A percentile compares a stretch with the other conserved stretches of the same genome.
Conservation (phyloP, 2,797 vertebrate species). For the Paratrypauchen microcephalus region DNA sequence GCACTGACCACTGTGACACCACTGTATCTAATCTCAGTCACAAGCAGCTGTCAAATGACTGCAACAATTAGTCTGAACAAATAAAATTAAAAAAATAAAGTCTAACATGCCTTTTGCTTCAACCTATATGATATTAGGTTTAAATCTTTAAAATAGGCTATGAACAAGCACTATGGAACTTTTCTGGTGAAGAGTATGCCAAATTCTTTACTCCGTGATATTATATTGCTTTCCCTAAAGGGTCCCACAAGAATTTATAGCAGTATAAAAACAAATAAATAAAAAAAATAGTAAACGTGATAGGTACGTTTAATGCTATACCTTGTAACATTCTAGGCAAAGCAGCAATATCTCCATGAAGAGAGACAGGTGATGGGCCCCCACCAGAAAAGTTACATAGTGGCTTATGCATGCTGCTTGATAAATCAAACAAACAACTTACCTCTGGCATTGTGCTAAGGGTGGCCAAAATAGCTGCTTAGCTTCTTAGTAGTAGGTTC, state of each 20-base stretch:
- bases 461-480: neutral
- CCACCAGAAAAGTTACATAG: neutral
- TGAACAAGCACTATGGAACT: neutral
- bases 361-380: neutral
- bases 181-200: neutral
- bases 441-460: neutral
- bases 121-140: neutral
- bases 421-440: neutral
- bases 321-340: neutral
- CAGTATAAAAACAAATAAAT: too few species aligned
- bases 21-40: slow-evolving; percentile 64
- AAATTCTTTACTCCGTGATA: neutral
- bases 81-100: neutral
- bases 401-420: neutral
- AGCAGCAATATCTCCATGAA: neutral
- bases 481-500: neutral
- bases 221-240: neutral
- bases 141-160: neutral
- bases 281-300: too few species aligned
- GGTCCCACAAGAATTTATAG: neutral
- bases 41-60: slow-evolving; percentile 59
- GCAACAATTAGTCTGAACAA: slow-evolving; percentile 3
- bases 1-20: slow-evolving; percentile 40
- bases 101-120: neutral
- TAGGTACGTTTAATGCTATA: neutral